Evolutionary conservation across 2,888 invertebrate genomes (phyloP), one percentile per base, ranked within the genome.

Genomic region (Hirtodrosophila histrioides): DNA sequence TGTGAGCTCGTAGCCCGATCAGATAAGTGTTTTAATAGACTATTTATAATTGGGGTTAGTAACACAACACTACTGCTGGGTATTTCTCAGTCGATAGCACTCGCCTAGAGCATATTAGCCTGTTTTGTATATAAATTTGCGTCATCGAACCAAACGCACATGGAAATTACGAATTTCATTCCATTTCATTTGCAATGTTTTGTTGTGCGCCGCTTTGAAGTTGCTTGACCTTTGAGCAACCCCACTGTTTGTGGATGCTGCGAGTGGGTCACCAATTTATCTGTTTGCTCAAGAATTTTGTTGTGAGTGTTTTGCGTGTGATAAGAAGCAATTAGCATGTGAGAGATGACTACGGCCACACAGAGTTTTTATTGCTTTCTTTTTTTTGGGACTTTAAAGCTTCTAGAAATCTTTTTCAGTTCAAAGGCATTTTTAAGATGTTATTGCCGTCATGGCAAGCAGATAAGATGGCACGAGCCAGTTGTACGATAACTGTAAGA

Each of bases 291-390:
- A 31, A 33, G 39, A 55, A 43, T 65, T 48, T 36, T 37, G 39
- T 53, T 41, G 11, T 50, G 62, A 46, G 54, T 43, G 23, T 9
- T 46, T 51, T 50, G 36, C 35, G 17, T 46, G 24, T 41, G 66
- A 75, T 75, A 76, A 75, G 65, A 35, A 44, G 45, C 57, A 72
- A 72, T 67, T 57, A 72, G 53, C 67, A 53, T 50, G 36, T 40
- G 49, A 45, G 53, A 50, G 27, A 27, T 50, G 37, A 11, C 51
- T 27, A 40, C 27, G 29, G 12, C 35, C n/a, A 36, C 27, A 29
- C 24, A 24, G 17, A 17, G 1, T 17, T 17, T 17, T 17, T 17
- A 17, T 17, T 17, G 17, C 17, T 17, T 17, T 17, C 29, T 39
- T 41, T 40, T 23, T 1, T n/a, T 39, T 24, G 17, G 33, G 41